These are phyloP conservation scores for Argya squamiceps DNA, from an alignment of 2,797 vertebrate species.

Conservation along the genomic window DNA sequence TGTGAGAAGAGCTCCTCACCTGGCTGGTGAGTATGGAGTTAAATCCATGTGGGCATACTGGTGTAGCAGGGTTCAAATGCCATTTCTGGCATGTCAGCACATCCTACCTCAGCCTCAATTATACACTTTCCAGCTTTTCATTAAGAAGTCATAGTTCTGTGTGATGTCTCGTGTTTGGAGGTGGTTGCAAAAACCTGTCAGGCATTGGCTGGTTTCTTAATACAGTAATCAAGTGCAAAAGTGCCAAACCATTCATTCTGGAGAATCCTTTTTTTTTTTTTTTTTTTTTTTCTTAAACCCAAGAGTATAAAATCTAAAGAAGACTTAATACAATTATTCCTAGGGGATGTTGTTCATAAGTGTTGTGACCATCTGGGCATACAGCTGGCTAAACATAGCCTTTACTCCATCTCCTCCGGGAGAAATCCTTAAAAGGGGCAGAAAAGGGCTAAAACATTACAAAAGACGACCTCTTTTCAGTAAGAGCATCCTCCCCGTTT, in stretches of 20 bases:
- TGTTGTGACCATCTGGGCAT: slow-evolving; percentile 72
- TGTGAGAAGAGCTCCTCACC: background rate
- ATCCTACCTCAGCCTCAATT: slow-evolving; percentile 30
- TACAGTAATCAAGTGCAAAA: background rate
- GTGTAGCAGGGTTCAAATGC: slow-evolving; percentile 33
- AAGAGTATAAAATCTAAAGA: background rate
- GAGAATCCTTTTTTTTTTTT: background rate
- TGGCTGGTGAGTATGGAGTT: background rate
- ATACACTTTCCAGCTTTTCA: slow-evolving; percentile 39
- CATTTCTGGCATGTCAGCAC: slow-evolving; percentile 50
- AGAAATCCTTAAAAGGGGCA: slow-evolving; percentile 60
- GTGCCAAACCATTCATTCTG: slow-evolving; percentile 8
- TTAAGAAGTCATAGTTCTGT: slow-evolving; percentile 46
- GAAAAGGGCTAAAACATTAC: slow-evolving; percentile 65
- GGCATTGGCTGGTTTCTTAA: slow-evolving; percentile 8
- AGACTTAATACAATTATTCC: slow-evolving; percentile 53
- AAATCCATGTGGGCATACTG: slow-evolving; percentile 9
- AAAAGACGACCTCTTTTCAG: slow-evolving; percentile 54
- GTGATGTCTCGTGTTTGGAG: slow-evolving; percentile 16
- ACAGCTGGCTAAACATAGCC: slow-evolving; percentile 62
- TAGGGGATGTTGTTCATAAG: slow-evolving; percentile 20
- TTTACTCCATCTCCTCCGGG: slow-evolving; percentile 51
- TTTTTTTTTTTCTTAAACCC: background rate
- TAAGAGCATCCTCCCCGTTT: slow-evolving; percentile 67
- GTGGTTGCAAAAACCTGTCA: background rate